A percentile compares a stretch with the other conserved stretches of the same genome.
Evolutionary conservation across 1,140 invertebrate genomes (phyloP).

Genomic region (Dolichoris vasculosae): DNA sequence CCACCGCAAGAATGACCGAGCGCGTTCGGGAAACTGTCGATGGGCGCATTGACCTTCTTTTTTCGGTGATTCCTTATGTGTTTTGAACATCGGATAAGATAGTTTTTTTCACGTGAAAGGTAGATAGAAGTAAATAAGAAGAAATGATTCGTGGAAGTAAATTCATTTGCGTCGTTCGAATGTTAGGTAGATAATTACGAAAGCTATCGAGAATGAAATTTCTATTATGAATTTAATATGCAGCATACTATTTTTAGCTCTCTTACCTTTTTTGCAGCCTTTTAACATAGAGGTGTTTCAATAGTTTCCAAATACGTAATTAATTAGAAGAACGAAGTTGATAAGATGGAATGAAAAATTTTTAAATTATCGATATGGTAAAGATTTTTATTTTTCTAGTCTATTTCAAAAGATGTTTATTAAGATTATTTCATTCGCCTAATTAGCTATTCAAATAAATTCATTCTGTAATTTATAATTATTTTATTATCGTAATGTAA

Average conservation of each 20-base stretch:
- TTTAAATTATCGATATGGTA: too few species aligned
- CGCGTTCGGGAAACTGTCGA: not conserved
- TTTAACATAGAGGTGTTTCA: not conserved
- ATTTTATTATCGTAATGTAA: too few species aligned
- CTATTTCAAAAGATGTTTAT: too few species aligned
- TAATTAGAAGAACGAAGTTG: too few species aligned
- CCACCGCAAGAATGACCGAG: not conserved
- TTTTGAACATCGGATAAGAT: not conserved
- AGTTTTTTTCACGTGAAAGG: not conserved
- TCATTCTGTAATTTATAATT: too few species aligned
- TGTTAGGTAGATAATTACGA: not conserved
- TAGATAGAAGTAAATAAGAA: not conserved
- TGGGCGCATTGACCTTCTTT: not conserved
- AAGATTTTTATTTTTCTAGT: not conserved
- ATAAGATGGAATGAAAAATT: too few species aligned
- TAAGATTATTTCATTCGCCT: too few species aligned
- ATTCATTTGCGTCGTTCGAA: not conserved
- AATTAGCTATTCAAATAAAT: too few species aligned
- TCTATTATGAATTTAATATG: not conserved
- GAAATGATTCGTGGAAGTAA: not conserved
- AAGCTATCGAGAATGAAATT: not conserved
- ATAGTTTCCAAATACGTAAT: not conserved
- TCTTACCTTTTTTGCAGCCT: not conserved
- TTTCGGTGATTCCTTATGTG: not conserved
- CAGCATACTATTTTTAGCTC: not conserved